Conservation (phyloP, 1,140 invertebrate genomes). For the Diachasma alloeum region DNA sequence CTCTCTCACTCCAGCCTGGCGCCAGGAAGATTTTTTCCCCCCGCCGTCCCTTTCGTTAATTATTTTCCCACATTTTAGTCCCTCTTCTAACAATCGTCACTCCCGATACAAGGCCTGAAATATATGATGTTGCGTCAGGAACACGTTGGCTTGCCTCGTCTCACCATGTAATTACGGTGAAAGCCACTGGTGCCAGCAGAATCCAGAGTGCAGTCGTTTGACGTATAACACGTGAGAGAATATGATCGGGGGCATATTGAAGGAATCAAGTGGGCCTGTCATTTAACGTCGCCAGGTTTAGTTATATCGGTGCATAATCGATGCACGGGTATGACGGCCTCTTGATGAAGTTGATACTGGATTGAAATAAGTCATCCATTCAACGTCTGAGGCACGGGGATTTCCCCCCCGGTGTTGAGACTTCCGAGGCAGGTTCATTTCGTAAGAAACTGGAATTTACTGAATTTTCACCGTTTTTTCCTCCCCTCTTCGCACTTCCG, state of each 20-base stretch:
- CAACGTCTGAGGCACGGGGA: not conserved
- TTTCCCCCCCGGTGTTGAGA: not conserved
- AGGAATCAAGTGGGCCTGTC: conserved; percentile 3
- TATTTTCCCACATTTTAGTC: not conserved
- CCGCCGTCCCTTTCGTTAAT: not conserved
- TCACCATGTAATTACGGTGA: conserved; percentile 55
- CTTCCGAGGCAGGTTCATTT: not conserved
- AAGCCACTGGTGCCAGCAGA: conserved; percentile 39
- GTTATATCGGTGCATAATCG: not conserved
- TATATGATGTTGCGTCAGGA: conserved; percentile 45
- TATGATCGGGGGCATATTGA: not conserved
- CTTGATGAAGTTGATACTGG: not conserved
- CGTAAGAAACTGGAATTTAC: not conserved
- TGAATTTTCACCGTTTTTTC: not conserved
- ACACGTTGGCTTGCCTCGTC: conserved; percentile 12
- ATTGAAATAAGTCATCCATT: not conserved
- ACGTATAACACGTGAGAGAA: conserved; percentile 10
- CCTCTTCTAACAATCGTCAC: conserved; percentile 33
- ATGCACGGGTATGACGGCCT: not conserved
- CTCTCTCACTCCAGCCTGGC: not conserved
- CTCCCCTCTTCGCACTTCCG: not conserved
- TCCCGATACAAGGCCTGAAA: conserved; percentile 44
- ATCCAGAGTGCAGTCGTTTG: conserved; percentile 5
- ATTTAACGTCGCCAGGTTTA: not conserved
- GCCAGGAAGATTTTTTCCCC: not conserved